These are phyloP conservation scores for Anolis sagrei DNA, from an alignment of 2,113 vertebrate species.

Conservation along the genomic window DNA sequence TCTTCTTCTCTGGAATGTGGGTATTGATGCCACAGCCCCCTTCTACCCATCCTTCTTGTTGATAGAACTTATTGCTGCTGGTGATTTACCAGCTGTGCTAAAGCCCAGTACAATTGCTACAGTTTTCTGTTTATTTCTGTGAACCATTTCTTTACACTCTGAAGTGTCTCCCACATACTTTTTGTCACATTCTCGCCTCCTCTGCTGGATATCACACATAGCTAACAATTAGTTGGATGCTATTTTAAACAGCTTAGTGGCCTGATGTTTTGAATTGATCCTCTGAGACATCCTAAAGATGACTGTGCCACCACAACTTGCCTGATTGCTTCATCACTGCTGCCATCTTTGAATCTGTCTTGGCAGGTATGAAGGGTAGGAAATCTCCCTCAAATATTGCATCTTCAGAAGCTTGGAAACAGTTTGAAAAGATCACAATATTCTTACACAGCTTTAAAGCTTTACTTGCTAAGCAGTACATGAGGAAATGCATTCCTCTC, in stretches of 20 bases:
- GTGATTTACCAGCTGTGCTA: too few relatives aligned
- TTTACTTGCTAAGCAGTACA: background rate
- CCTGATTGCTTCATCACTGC: background rate
- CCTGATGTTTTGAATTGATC: background rate
- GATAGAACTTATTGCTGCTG: too few relatives aligned
- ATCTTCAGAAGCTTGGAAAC: too few relatives aligned
- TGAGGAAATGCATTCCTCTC: background rate
- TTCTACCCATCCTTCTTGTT: too few relatives aligned
- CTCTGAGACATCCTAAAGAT: background rate
- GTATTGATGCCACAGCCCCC: too few relatives aligned
- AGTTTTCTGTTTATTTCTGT: too few relatives aligned
- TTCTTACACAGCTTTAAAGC: too few relatives aligned
- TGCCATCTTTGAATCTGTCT: background rate
- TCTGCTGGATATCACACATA: background rate
- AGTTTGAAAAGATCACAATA: too few relatives aligned
- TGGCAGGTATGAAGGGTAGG: background rate
- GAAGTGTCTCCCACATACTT: background rate
- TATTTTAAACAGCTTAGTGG: background rate
- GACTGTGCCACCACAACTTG: background rate
- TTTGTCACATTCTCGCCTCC: background rate
- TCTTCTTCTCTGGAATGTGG: too few relatives aligned
- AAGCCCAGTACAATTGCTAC: too few relatives aligned
- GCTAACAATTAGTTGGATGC: background rate
- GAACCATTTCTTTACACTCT: background rate
- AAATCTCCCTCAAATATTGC: background rate